Evolutionary conservation across 2,888 invertebrate species (phyloP).

Genomic region (Lordiphosa andalusiaca): DNA sequence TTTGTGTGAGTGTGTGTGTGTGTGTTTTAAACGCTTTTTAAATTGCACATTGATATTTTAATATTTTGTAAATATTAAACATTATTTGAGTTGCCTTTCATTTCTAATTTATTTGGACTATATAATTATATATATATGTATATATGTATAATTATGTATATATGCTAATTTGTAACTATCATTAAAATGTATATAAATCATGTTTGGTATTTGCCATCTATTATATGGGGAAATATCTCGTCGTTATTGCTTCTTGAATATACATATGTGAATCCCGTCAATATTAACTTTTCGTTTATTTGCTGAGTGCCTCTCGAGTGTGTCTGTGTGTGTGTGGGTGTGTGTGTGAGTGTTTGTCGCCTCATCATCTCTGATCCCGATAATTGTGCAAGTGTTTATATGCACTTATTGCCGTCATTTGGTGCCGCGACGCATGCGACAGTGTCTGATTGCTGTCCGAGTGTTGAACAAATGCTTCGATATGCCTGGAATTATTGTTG

Average conservation of each 20-base stretch:
- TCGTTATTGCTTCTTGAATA: conserved; percentile 77
- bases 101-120: conserved; percentile 67
- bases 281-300: conserved; percentile 28
- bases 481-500: conserved; percentile 73
- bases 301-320: conserved; percentile 22
- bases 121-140: conserved; percentile 44
- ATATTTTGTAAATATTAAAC: conserved; percentile 75
- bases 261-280: conserved; percentile 60
- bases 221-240: conserved; percentile 54
- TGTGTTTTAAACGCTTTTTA: conserved; percentile 60
- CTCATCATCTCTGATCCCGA: conserved; percentile 26
- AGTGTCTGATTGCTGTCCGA: conserved; percentile 59
- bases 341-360: conserved; percentile 20
- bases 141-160: conserved; percentile 53
- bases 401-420: conserved; percentile 55
- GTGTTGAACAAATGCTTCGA: conserved; percentile 66
- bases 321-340: conserved; percentile 9
- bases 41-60: conserved; percentile 78
- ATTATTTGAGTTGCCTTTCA: conserved; percentile 29
- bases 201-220: conserved; percentile 26
- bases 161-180: conserved; percentile 50
- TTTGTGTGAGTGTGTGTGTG: conserved; percentile 26
- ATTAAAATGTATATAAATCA: conserved; percentile 66
- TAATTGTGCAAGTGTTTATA: conserved; percentile 23
- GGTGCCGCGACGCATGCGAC: conserved; percentile 31